phyloP scores from a whole-genome alignment of 1,140 invertebrate species.

The Stegodyphus mimosarum region DNA sequence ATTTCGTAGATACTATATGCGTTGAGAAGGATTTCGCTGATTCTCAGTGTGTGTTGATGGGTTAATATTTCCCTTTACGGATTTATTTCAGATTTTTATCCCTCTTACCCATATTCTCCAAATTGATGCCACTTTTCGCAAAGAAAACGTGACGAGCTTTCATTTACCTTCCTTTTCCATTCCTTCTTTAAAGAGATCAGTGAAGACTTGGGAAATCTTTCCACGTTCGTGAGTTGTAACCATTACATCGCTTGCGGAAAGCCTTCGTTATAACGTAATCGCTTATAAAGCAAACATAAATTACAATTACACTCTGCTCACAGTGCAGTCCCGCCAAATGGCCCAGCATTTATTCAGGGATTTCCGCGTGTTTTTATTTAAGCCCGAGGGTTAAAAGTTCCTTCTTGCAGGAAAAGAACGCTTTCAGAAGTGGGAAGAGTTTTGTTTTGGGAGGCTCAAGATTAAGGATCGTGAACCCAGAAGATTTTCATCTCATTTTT shows the following conservation, averaged over 20 bases:
- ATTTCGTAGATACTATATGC: too few relatives aligned
- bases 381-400: conserved; percentile 10
- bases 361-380: conserved; percentile 22
- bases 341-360: conserved; percentile 34
- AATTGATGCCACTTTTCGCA: neutral
- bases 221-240: neutral
- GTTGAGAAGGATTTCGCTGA: neutral
- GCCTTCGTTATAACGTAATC: conserved; percentile 17
- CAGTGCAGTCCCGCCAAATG: neutral
- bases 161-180: neutral
- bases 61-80: neutral
- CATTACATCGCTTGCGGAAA: neutral
- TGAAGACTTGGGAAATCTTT: conserved; percentile 11
- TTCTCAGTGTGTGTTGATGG: too few relatives aligned
- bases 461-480: too few relatives aligned
- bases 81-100: neutral
- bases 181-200: conserved; percentile 4
- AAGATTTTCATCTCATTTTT: too few relatives aligned
- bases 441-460: too few relatives aligned
- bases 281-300: conserved; percentile 32
- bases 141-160: conserved; percentile 4
- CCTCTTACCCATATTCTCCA: neutral
- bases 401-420: too few relatives aligned
- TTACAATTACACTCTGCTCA: conserved; percentile 30
- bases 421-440: too few relatives aligned